These are phyloP conservation scores for Glandiceps talaboti DNA, from an alignment of 53 echinoderm and acorn worm species.

Conservation along the genomic window DNA sequence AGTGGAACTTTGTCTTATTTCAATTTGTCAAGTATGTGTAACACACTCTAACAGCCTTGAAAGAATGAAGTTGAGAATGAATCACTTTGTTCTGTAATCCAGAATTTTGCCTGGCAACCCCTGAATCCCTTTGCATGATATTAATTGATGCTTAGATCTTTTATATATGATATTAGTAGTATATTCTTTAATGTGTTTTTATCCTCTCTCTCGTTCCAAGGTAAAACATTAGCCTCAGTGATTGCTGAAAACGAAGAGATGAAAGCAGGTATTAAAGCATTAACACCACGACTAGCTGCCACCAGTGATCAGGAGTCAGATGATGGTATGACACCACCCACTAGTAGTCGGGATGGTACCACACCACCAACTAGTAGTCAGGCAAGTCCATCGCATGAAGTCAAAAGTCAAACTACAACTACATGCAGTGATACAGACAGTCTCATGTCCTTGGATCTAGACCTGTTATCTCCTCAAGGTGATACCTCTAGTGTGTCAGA, in stretches of 20 bases:
- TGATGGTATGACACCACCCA: background rate
- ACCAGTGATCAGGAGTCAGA: too few relatives aligned
- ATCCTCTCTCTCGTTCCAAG: constrained; percentile 14
- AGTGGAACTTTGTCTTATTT: too few relatives aligned
- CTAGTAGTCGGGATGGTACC: background rate
- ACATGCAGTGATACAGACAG: background rate
- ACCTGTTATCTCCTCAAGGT: background rate
- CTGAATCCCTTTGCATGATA: too few relatives aligned
- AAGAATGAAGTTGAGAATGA: too few relatives aligned
- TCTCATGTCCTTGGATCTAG: background rate
- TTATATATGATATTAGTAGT: too few relatives aligned
- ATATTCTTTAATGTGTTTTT: too few relatives aligned
- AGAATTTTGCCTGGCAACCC: too few relatives aligned
- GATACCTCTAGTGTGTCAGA: background rate
- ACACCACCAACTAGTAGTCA: background rate
- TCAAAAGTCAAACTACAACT: too few relatives aligned
- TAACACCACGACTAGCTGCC: constrained; percentile 58
- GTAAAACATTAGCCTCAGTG: constrained; percentile 47
- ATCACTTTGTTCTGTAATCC: too few relatives aligned
- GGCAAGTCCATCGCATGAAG: background rate
- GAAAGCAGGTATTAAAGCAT: constrained; percentile 36
- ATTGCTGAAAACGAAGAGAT: constrained; percentile 48
- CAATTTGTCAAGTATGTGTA: too few relatives aligned
- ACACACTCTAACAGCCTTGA: too few relatives aligned
- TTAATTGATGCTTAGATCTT: too few relatives aligned